Percentiles rank a stretch among this genome's conserved stretches.
phyloP scores from a whole-genome alignment of 2,113 vertebrate genomes.

The Neofelis nebulosa region DNA sequence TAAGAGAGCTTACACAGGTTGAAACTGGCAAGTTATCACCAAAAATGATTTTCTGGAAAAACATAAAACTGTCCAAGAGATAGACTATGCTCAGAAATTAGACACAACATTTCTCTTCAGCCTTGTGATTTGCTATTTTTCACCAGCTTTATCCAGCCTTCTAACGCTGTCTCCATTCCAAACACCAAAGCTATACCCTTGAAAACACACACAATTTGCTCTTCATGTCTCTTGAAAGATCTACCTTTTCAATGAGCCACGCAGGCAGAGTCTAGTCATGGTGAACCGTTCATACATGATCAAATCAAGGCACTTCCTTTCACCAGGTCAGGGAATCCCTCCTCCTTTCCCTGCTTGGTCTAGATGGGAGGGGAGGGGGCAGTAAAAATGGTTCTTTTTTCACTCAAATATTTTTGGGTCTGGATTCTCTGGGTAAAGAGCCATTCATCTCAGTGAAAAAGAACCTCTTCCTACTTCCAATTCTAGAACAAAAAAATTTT shows the following conservation, averaged over 20 bases:
- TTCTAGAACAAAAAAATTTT: background rate
- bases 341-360: background rate
- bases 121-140: background rate
- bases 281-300: rapidly evolving
- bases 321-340: background rate
- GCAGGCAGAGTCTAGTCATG: rapidly evolving
- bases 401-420: background rate
- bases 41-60: conserved; percentile 1
- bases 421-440: background rate
- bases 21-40: background rate
- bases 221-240: background rate
- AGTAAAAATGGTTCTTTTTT: background rate
- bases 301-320: background rate
- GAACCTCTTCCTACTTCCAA: background rate
- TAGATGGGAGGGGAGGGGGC: background rate
- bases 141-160: background rate
- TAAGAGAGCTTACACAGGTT: background rate
- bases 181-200: background rate
- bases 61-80: background rate
- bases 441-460: background rate
- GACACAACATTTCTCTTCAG: background rate
- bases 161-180: background rate
- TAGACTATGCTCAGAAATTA: background rate
- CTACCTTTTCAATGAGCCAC: background rate
- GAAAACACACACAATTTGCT: background rate